Evolutionary conservation across 2,888 invertebrate genomes (phyloP).

Genomic region (Liodrosophila aerea): DNA sequence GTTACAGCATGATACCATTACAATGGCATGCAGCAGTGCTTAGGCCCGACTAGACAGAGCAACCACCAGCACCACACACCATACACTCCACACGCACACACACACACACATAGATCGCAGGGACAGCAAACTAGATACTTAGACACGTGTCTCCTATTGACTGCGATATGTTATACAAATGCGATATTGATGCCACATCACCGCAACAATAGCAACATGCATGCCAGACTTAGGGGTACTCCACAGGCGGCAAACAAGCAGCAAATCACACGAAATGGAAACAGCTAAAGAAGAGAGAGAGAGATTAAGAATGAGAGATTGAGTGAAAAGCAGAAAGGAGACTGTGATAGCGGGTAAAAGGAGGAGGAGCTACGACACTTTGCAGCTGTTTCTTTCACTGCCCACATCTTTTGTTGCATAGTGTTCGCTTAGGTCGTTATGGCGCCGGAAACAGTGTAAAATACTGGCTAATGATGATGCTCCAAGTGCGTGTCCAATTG

Average conservation of each 20-base stretch:
- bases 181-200: constrained; percentile 68
- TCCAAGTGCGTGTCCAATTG: constrained; percentile 41
- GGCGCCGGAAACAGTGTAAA: constrained; percentile 19
- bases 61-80: constrained; percentile 15
- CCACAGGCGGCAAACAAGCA: constrained; percentile 37
- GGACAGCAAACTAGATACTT: constrained; percentile 55
- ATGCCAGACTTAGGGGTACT: constrained; percentile 20
- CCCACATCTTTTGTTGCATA: no score
- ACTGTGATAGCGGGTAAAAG: no score
- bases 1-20: constrained; percentile 71
- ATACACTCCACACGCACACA: constrained; percentile 3
- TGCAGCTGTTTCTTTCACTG: constrained; percentile 1
- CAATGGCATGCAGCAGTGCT: constrained; percentile 61
- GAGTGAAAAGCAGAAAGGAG: no score
- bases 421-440: background rate
- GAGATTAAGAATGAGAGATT: no score
- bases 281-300: background rate
- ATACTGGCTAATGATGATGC: constrained; percentile 23
- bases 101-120: constrained; percentile 1
- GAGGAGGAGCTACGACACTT: no score
- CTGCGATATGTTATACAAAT: constrained; percentile 71
- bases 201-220: constrained; percentile 31
- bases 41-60: constrained; percentile 31
- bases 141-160: constrained; percentile 71
- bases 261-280: constrained; percentile 3